Base-by-base conservation (phyloP, 2,113 vertebrate species). In the Alosa alosa region DNA sequence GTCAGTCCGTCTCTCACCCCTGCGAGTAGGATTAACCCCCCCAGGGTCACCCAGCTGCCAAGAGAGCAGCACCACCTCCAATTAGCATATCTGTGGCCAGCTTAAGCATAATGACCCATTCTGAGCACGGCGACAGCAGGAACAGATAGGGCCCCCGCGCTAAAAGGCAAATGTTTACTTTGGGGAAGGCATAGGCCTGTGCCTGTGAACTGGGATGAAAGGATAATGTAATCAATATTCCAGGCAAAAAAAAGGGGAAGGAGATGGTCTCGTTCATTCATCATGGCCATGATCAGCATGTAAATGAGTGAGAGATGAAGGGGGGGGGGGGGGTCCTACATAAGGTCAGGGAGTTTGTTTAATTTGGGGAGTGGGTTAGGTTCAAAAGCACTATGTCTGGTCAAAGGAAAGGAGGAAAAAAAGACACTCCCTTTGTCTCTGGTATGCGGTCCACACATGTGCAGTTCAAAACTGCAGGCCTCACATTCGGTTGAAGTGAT, bases 11-110 rank as follows among this genome's bases (percentile, higher is more conserved):
- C 47, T 49, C 47, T 49, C 47, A 49, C 85, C 84, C 50, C 39
- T 81, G 81, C 49, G 60, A 46, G 75, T 47, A 47, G 83, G 82
- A 86, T 55, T 72, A 82, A 49, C 75, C 78, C 39, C n/a, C 50
- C 31, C 49, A 15, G 13, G 20, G 50, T 50, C 52, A 57, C 6
- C 72, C 57, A 55, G 49, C 78, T 81, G 49, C 49, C 81, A 55
- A 36, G 49, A 49, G 75, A 75, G 81, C 46, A 47, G 22, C 9
- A 68, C n/a, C 52, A 4, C 15, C 52, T 49, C 60, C 11, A 72
- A 75, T 84, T 75, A 75, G 55, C 44, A 83, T 45, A 45, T 41
- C 64, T 83, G 68, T 82, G 83, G 7, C 17, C 41, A 64, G 84
- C 81, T 31, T 64, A 46, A 84, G 44, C 60, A 22, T 31, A 36